phyloP scores from a whole-genome alignment of 2,113 vertebrate species.

The Lepisosteus osseus region DNA sequence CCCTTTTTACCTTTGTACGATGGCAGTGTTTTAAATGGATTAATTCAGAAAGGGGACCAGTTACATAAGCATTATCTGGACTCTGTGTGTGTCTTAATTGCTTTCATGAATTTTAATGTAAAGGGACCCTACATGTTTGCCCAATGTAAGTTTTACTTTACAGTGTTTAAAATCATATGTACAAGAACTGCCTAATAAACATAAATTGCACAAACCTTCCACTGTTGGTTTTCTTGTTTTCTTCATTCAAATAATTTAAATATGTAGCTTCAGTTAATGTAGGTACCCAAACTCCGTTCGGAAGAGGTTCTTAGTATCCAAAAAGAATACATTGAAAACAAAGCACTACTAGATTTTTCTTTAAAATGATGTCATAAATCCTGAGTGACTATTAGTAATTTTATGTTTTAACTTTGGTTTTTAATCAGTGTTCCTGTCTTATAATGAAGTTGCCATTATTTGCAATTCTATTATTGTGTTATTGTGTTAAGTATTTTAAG shows the following conservation, averaged over 20 bases:
- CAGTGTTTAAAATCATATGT: slow-evolving; percentile 67
- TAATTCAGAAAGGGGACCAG: slow-evolving; percentile 21
- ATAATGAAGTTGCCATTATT: no score
- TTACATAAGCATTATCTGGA: slow-evolving; percentile 21
- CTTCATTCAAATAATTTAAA: background rate
- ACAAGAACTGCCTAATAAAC: slow-evolving; percentile 75
- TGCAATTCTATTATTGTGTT: no score
- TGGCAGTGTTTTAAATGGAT: slow-evolving; percentile 22
- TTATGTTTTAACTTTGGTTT: no score
- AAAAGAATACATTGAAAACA: no score
- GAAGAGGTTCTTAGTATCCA: no score
- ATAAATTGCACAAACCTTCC: slow-evolving; percentile 49
- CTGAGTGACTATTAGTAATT: no score
- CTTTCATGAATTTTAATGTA: slow-evolving; percentile 52
- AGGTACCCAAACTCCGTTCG: no score
- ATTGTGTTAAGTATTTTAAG: no score
- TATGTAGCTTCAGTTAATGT: no score
- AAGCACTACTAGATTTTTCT: no score
- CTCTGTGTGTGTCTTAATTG: slow-evolving; percentile 40
- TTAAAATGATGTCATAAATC: no score
- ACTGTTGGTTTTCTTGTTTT: background rate
- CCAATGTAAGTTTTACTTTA: slow-evolving; percentile 60
- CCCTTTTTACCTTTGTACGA: slow-evolving; percentile 9
- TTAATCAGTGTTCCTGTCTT: no score
- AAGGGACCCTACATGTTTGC: slow-evolving; percentile 57